Percentiles rank a stretch among this genome's conserved stretches.
These are phyloP conservation scores for Triplophysa siluroides DNA, from an alignment of 2,113 vertebrate species.

Conservation along the genomic window DNA sequence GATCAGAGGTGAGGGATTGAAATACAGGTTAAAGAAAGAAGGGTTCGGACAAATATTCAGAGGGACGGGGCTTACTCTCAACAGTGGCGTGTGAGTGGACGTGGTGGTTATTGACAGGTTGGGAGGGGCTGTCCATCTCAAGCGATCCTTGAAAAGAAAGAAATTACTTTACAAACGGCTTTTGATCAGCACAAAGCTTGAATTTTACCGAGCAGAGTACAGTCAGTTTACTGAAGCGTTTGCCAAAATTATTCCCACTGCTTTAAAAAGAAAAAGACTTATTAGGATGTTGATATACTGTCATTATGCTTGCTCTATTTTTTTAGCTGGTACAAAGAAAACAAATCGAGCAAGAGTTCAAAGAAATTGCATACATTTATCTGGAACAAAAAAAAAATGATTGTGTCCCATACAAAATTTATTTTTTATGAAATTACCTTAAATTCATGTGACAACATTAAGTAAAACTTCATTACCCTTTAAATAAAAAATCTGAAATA, in stretches of 20 bases:
- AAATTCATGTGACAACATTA: too few relatives aligned
- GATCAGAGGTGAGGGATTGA: neutral
- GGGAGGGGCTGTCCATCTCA: conserved; percentile 95
- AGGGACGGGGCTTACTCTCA: conserved; percentile 83
- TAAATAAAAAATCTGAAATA: neutral
- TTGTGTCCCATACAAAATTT: too few relatives aligned
- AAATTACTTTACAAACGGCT: neutral
- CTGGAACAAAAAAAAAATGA: too few relatives aligned
- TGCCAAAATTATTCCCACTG: neutral
- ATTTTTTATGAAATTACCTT: neutral
- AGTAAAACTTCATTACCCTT: neutral
- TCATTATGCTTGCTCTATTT: too few relatives aligned
- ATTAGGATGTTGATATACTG: too few relatives aligned
- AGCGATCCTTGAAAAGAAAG: conserved; percentile 80
- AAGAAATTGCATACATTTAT: too few relatives aligned
- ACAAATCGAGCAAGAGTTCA: too few relatives aligned
- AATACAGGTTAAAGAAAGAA: neutral
- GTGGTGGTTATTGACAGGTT: conserved; percentile 97
- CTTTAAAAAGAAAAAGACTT: neutral
- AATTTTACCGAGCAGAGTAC: too few relatives aligned
- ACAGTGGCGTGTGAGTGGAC: conserved; percentile 89
- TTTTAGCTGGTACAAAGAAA: too few relatives aligned
- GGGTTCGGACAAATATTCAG: neutral
- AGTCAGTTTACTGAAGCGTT: neutral
- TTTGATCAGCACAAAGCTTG: neutral